Evolutionary conservation across 1,140 invertebrate species (phyloP).

Genomic region (Sarcophaga peregrina): DNA sequence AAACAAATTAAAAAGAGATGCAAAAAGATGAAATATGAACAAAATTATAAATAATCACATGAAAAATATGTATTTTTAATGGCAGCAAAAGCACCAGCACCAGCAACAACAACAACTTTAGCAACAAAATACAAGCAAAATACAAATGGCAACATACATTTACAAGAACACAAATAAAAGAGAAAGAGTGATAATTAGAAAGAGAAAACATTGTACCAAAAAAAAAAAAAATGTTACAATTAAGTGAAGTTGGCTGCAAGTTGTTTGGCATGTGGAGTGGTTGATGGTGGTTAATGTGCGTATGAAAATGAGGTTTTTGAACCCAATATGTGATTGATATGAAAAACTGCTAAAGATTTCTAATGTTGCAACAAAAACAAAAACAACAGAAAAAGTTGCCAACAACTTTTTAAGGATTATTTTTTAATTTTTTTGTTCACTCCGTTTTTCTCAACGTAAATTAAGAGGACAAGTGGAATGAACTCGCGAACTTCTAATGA

Average conservation of each 20-base stretch:
- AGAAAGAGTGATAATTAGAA: not conserved
- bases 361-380: too few relatives aligned
- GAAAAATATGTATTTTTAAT: slow-evolving; percentile 26
- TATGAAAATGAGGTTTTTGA: slow-evolving; percentile 16
- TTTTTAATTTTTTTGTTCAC: not conserved
- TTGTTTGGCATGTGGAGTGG: not conserved
- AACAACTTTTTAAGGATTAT: too few relatives aligned
- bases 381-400: not conserved
- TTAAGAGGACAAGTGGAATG: slow-evolving; percentile 14
- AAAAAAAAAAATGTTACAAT: slow-evolving; percentile 4
- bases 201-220: not conserved
- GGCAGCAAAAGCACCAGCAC: not conserved
- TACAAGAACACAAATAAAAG: not conserved
- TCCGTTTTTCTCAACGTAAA: not conserved
- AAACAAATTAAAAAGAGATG: not conserved
- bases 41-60: not conserved
- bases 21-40: too few relatives aligned
- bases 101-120: too few relatives aligned
- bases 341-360: too few relatives aligned
- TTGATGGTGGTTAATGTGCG: not conserved
- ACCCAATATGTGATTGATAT: not conserved
- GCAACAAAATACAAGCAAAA: not conserved
- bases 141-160: slow-evolving; percentile 19
- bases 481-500: not conserved
- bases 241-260: not conserved